phyloP scores from a whole-genome alignment of 2,113 vertebrate species.

The Vidua macroura region DNA sequence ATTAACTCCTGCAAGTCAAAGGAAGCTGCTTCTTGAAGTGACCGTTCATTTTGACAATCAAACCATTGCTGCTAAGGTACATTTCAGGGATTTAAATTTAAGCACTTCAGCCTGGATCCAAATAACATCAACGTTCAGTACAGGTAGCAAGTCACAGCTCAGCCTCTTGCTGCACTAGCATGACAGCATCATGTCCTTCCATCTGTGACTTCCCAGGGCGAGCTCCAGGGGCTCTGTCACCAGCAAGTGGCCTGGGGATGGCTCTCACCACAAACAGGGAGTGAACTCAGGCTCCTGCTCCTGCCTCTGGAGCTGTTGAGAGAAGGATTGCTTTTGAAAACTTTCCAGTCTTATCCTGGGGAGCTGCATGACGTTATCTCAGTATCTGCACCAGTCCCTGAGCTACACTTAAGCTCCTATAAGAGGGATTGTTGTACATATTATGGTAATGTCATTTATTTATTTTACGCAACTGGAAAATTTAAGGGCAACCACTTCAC shows the following conservation, averaged over 20 bases:
- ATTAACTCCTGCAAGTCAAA: not conserved
- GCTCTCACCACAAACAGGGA: not conserved
- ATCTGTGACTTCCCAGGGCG: not conserved
- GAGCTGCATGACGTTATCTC: not conserved
- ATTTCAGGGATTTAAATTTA: not conserved
- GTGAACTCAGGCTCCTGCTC: not conserved
- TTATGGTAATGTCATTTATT: constrained; percentile 37
- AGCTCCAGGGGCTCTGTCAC: not conserved
- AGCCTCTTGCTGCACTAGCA: not conserved
- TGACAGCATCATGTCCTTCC: not conserved
- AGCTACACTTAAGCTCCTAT: not conserved
- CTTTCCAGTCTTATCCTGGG: not conserved
- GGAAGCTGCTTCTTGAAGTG: not conserved
- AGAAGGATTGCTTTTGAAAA: constrained; percentile 17
- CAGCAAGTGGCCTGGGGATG: not conserved
- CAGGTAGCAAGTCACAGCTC: not conserved
- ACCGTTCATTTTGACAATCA: not conserved
- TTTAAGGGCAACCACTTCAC: constrained; percentile 22
- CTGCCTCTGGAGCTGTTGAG: not conserved
- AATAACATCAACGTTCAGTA: not conserved
- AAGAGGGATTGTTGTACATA: constrained; percentile 7
- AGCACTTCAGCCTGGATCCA: not conserved
- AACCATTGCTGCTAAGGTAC: not conserved
- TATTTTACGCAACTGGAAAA: constrained; percentile 32
- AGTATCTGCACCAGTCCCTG: constrained; percentile 4